phyloP scores from a whole-genome alignment of 2,888 invertebrate genomes.

The Caenorhabditis sp. region DNA sequence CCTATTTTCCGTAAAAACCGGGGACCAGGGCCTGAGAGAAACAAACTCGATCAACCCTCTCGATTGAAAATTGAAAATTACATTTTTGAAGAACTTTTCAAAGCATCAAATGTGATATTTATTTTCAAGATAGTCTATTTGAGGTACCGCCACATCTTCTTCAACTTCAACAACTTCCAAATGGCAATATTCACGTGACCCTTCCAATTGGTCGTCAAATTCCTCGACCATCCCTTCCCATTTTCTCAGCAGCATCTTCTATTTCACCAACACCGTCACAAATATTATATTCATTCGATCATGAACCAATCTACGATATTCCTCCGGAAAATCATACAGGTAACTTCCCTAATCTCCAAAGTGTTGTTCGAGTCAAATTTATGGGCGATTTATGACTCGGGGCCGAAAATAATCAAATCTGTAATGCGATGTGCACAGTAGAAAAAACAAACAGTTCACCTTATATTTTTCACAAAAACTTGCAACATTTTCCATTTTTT shows the following conservation, averaged over 20 bases:
- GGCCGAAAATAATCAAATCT: too few relatives aligned
- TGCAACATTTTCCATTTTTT: too few relatives aligned
- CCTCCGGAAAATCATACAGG: slow-evolving; percentile 49
- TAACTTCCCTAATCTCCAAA: slow-evolving; percentile 7
- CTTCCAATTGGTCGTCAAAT: slow-evolving; percentile 56
- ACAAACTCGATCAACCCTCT: too few relatives aligned
- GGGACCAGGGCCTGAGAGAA: too few relatives aligned
- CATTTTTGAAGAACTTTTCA: not conserved
- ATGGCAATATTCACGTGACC: slow-evolving; percentile 65
- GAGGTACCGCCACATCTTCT: slow-evolving; percentile 60
- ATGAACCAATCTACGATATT: slow-evolving; percentile 64
- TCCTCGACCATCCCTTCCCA: slow-evolving; percentile 45
- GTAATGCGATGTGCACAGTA: too few relatives aligned
- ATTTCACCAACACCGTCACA: slow-evolving; percentile 58
- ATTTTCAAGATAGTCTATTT: not conserved
- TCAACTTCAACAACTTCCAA: slow-evolving; percentile 60
- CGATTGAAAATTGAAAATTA: not conserved
- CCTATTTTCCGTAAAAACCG: too few relatives aligned
- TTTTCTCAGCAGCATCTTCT: slow-evolving; percentile 41
- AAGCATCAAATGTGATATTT: not conserved
- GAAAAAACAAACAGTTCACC: too few relatives aligned
- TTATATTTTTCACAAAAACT: too few relatives aligned
- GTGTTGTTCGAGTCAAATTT: too few relatives aligned
- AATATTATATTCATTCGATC: slow-evolving; percentile 63
- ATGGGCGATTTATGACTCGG: too few relatives aligned